These are phyloP conservation scores for Blastomussa wellsi DNA, from an alignment of 92 coral and sea anemone species.

Conservation along the genomic window DNA sequence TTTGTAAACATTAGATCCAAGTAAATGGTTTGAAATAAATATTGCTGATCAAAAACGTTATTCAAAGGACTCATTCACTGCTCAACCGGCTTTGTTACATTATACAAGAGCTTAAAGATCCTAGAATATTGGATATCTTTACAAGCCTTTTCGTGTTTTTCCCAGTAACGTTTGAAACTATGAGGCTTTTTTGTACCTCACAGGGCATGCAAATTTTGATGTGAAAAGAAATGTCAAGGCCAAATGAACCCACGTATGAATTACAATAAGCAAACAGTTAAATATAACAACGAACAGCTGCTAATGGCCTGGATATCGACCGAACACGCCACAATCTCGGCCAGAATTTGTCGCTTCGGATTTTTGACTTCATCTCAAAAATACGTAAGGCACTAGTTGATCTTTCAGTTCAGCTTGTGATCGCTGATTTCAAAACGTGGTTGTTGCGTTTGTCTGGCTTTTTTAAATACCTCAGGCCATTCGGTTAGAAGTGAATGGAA, in stretches of 20 bases:
- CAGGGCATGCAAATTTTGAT: constrained; percentile 16
- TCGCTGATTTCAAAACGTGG: not conserved
- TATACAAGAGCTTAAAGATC: not conserved
- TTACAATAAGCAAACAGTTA: constrained; percentile 2
- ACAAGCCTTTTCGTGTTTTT: not conserved
- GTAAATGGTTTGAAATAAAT: not conserved
- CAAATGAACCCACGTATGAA: not conserved
- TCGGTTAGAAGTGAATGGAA: not conserved
- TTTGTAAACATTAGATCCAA: constrained; percentile 3
- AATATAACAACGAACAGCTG: constrained; percentile 4
- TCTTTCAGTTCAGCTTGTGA: not conserved
- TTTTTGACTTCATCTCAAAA: not conserved
- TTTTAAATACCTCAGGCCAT: not conserved
- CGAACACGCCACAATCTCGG: not conserved
- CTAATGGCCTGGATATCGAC: not conserved
- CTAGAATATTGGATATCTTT: not conserved
- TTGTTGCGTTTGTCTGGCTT: not conserved
- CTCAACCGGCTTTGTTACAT: not conserved
- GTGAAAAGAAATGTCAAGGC: constrained; percentile 27
- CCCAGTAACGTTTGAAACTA: not conserved
- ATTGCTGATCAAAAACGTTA: not conserved
- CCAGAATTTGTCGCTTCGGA: not conserved
- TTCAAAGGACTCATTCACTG: not conserved
- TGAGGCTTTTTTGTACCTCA: not conserved
- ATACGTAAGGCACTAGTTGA: not conserved